Conservation (phyloP, 2,888 invertebrate species). For the Euspilapteryx auroguttella region DNA sequence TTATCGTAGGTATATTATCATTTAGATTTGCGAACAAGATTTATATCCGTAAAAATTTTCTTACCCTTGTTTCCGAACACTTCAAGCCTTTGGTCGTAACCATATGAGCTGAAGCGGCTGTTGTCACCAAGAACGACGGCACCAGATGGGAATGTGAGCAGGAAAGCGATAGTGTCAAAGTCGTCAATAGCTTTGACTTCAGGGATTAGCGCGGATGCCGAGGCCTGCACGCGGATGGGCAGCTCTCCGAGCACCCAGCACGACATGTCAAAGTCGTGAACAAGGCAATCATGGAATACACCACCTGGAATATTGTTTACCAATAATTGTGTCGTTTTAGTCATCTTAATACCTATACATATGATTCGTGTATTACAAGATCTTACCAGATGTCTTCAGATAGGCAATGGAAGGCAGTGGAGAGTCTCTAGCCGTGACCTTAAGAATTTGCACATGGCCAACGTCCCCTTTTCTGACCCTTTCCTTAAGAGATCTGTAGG, state of each 20-base stretch:
- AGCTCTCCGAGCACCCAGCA: conserved; percentile 67
- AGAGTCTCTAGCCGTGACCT: conserved; percentile 65
- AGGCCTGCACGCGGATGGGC: conserved; percentile 57
- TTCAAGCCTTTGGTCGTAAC: conserved; percentile 72
- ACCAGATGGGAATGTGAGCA: conserved; percentile 65
- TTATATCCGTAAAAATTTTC: no score
- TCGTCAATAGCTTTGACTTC: conserved; percentile 64
- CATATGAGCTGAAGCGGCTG: conserved; percentile 63
- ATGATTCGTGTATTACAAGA: no score
- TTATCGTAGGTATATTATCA: no score
- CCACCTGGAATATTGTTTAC: conserved; percentile 53
- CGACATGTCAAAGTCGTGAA: conserved; percentile 69
- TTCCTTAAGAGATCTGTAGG: conserved; percentile 46
- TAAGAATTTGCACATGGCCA: conserved; percentile 66
- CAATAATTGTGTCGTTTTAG: no score
- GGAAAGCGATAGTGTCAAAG: conserved; percentile 64
- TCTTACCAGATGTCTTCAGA: conserved; percentile 59
- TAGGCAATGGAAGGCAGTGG: conserved; percentile 66
- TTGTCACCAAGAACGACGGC: conserved; percentile 65
- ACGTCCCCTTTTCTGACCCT: conserved; percentile 58
- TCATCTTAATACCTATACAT: no score
- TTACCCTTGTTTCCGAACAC: conserved; percentile 63
- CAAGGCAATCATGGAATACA: conserved; percentile 69
- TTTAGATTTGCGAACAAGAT: no score
- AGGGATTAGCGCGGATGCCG: conserved; percentile 57